A percentile compares a stretch with the other conserved stretches of the same genome.
Evolutionary conservation across 2,888 invertebrate genomes (phyloP).

Genomic region (Megastigmus dorsalis): DNA sequence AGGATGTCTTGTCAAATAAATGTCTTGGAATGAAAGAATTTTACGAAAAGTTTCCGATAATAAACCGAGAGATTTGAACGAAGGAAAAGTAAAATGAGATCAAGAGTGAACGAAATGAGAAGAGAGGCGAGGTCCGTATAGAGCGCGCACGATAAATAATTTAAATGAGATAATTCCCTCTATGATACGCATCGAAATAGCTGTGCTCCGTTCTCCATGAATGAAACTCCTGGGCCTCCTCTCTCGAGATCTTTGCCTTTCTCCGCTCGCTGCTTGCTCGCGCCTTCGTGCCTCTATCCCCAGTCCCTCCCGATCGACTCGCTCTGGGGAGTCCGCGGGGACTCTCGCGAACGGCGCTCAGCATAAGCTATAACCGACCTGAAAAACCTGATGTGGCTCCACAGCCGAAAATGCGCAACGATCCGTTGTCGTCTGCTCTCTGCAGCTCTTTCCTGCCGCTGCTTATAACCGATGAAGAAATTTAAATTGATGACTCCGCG

Average conservation of each 20-base stretch:
- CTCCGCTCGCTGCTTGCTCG: neutral
- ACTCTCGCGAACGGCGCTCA: too few relatives aligned
- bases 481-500: slow-evolving; percentile 22
- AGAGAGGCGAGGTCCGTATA: too few relatives aligned
- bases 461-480: slow-evolving; percentile 29
- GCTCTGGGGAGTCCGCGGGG: neutral
- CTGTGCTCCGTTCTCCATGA: too few relatives aligned
- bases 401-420: slow-evolving; percentile 19
- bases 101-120: neutral
- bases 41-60: too few relatives aligned
- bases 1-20: too few relatives aligned
- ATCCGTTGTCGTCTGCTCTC: slow-evolving; percentile 1
- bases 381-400: slow-evolving; percentile 8
- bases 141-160: too few relatives aligned
- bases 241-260: neutral
- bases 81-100: neutral
- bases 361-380: too few relatives aligned
- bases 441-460: neutral
- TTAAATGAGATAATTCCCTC: too few relatives aligned
- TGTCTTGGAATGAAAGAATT: too few relatives aligned
- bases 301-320: neutral
- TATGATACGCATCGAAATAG: too few relatives aligned
- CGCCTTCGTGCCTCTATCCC: neutral
- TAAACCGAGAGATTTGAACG: too few relatives aligned
- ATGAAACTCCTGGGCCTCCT: neutral